Base-by-base conservation (phyloP, 2,888 invertebrate species). In the Oscheius sp. region DNA sequence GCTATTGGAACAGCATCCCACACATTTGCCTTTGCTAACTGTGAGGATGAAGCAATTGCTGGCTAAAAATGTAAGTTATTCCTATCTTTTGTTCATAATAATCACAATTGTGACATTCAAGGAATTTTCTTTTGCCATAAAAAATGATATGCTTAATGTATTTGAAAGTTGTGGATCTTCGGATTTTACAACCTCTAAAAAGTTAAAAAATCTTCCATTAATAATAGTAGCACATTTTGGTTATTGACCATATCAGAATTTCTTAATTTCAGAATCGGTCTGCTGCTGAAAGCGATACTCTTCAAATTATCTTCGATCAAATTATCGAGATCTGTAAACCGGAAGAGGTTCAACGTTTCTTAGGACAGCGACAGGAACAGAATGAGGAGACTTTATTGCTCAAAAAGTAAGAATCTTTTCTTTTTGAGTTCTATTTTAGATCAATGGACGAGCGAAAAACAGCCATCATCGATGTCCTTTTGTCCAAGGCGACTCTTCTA, bases 21-120 rank as follows among this genome's bases (percentile, higher is more conserved):
- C 91, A 62, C 91, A 92, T 88, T 86, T 93, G 61, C 92, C 92
- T 12, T 90, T 92, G 2, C 91, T 94, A 86, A 89, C 92, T 51
- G 91, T 93, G 5, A 92, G 93, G 87, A 88, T 95, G 56, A 91
- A 92, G 84, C 91, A 91, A 26, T 87, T 94, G 22, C 66, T 74
- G 68, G 68, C 65, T 8, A 67, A 67, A 30, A 17, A 32, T 24
- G 59, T 59, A 41, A 8, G 33, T 32, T 5, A 9, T 5, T 20
- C 3, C 17, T 32, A 8, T 5, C 24, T 44, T 33, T 38, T 14
- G 6, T 38, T 6, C 28, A 30, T n/a, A 20, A 9, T n/a, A n/a
- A n/a, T n/a, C n/a, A n/a, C n/a, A n/a, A n/a, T n/a, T n/a, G n/a
- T n/a, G n/a, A n/a, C n/a, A n/a, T n/a, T n/a, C n/a, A n/a, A n/a